Percentiles rank a stretch among this genome's conserved stretches.
Evolutionary conservation across 2,797 vertebrate species (phyloP).

Genomic region (Eulemur rubriventer): DNA sequence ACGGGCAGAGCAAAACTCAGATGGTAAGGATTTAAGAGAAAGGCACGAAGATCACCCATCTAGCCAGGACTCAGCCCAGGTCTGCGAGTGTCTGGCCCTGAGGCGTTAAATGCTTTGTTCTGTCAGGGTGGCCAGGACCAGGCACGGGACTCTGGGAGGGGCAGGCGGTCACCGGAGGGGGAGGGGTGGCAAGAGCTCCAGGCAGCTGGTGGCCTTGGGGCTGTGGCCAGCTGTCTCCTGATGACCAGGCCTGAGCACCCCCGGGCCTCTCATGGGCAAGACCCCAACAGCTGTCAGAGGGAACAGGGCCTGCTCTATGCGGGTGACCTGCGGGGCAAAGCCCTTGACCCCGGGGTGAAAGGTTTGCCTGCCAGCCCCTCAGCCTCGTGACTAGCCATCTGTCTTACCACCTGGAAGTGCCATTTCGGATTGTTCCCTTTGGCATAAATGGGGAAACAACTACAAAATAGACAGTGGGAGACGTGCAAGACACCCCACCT

Average conservation of each 20-base stretch:
- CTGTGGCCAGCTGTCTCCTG: constrained; percentile 54
- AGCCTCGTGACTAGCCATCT: constrained; percentile 64
- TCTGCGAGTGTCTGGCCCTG: neutral
- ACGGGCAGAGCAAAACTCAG: neutral
- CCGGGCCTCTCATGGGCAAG: neutral
- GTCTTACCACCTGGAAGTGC: constrained; percentile 59
- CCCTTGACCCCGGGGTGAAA: constrained; percentile 65
- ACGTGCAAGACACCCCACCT: accelerated
- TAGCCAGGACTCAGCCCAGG: neutral
- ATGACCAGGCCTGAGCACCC: constrained; percentile 51
- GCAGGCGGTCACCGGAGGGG: neutral
- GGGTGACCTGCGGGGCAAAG: neutral
- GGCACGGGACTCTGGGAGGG: neutral
- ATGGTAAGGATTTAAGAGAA: neutral
- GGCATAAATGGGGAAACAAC: neutral
- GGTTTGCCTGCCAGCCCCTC: neutral
- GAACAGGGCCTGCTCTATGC: neutral
- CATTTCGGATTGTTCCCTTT: neutral
- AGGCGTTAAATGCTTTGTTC: neutral
- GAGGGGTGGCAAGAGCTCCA: neutral
- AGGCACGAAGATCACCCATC: neutral
- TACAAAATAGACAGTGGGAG: neutral
- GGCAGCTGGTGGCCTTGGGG: constrained; percentile 27
- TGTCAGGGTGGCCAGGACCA: neutral
- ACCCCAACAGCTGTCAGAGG: constrained; percentile 61